Evolutionary conservation across 2,888 invertebrate species (phyloP), one percentile per base, ranked within the genome.

Genomic region (Pachymerium ferrugineum): DNA sequence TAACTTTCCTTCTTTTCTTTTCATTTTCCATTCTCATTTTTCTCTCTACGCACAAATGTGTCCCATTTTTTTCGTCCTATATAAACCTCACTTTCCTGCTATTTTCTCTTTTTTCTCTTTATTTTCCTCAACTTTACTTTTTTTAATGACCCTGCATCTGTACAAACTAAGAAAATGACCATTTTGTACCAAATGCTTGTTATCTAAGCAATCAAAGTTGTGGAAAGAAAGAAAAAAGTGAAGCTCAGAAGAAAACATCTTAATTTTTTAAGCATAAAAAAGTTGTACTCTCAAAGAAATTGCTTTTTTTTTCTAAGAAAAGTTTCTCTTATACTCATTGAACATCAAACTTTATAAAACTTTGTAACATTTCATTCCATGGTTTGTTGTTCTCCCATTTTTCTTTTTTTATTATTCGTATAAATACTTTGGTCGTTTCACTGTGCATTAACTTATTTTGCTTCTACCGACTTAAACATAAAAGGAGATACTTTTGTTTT

Each of bases 131-230:
- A 54, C 54, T 1, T 38, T 38, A 2, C 1, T 12, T 4, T 28
- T 54, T 54, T 54, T 54, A 54, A 54, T 54, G 54, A 28, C 54
- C n/a, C 54, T 54, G 22, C 54, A 54, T 54, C 54, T 54, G 54
- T 54, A 25, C 54, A 25, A 54, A 54, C 54, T 54, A 54, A 54
- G 54, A 54, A 54, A 54, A 54, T 54, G 54, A 22, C 54, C 54
- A 25, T 54, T 54, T 54, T 54, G 6, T 22, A 12, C 19, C 54
- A 25, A 54, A 54, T 54, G 54, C 54, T 54, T 54, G 54, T 54
- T 54, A 54, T 54, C 54, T 54, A 54, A 22, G 25, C 54, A 54
- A 54, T 54, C 22, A 54, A 54, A 54, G 28, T 25, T 12, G 28
- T 22, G 3, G 22, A 54, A 12, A 54, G 10, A 22, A 2, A 16